Base-by-base conservation (phyloP, 2,888 invertebrate genomes). In the Harmothoe impar region DNA sequence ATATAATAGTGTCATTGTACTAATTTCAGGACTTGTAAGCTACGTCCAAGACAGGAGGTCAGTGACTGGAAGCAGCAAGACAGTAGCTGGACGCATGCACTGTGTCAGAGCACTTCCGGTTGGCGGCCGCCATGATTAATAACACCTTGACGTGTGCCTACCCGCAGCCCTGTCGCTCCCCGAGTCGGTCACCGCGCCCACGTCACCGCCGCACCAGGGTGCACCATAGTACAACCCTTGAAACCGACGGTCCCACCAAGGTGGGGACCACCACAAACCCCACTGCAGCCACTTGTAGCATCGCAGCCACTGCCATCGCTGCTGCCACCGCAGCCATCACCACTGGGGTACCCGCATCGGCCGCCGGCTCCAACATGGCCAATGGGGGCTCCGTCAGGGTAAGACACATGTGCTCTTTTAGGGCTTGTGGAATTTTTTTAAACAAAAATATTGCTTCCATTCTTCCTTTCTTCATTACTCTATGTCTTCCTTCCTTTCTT, bases 81-180 rank as follows among this genome's bases (percentile, higher is more conserved):
- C 23, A 62, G 7, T n/a, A n/a, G 62, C 7, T 62, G 15, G 62
- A 62, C 62, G 62, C 62, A 62, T 62, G 62, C 15, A 1, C 20
- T n/a, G n/a, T 3, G 7, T 3, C 20, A 62, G 7, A 20, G 20
- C 15, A 3, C 3, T 62, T n/a, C 62, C 15, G n/a, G 0, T 62
- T 62, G 62, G 20, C 62, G 15, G 20, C 1, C n/a, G 72, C 25
- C 72, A 72, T 72, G 72, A 72, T 72, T 72, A 72, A 72, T 25
- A 72, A 72, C 72, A 72, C 72, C 29, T 17, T 72, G 72, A 72
- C 29, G 1, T 72, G 72, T 29, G 72, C 72, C 29, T 72, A 29
- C 31, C 72, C 25, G 0, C 72, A 72, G 29, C 29, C 72, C 31
- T 1, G 72, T 15, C 29, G 29, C 7, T 72, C 72, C 15, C 72